These are phyloP conservation scores for Mesocricetus auratus DNA, from an alignment of 2,113 vertebrate species.

Conservation along the genomic window DNA sequence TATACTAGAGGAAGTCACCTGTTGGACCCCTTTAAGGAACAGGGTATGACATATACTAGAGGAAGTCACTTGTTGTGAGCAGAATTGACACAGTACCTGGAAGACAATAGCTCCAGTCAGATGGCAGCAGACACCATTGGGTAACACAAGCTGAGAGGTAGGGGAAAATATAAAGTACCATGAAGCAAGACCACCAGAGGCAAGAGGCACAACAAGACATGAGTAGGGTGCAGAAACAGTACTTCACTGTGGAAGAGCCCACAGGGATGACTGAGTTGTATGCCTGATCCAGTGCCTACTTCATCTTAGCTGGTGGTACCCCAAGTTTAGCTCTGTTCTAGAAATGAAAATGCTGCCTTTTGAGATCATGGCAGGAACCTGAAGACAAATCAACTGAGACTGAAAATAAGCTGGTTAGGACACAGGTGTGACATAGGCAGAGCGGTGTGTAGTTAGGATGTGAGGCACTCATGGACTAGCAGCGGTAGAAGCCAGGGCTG, in stretches of 20 bases:
- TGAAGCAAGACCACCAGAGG: constrained; percentile 44
- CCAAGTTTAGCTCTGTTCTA: constrained; percentile 46
- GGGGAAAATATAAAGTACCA: constrained; percentile 34
- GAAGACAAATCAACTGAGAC: constrained; percentile 35
- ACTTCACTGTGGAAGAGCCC: not conserved
- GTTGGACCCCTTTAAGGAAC: not conserved
- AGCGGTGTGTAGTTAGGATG: not conserved
- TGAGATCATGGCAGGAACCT: constrained; percentile 56
- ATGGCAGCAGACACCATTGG: constrained; percentile 25
- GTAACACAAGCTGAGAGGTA: constrained; percentile 28
- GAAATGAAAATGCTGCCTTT: constrained; percentile 61
- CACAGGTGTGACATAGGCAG: not conserved
- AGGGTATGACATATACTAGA: constrained; percentile 5
- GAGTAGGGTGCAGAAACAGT: constrained; percentile 43
- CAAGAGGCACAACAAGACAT: constrained; percentile 24
- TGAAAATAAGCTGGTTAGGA: constrained; percentile 55
- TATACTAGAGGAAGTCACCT: not conserved
- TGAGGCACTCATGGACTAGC: not conserved
- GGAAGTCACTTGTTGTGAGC: constrained; percentile 12
- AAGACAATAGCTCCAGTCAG: constrained; percentile 5
- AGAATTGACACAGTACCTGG: not conserved
- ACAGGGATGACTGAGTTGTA: not conserved
- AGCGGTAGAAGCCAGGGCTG: not conserved
- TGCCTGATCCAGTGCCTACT: constrained; percentile 24
- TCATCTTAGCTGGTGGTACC: constrained; percentile 25